Base-by-base conservation (phyloP, 2,113 vertebrate genomes). In the Sylvia atricapilla region DNA sequence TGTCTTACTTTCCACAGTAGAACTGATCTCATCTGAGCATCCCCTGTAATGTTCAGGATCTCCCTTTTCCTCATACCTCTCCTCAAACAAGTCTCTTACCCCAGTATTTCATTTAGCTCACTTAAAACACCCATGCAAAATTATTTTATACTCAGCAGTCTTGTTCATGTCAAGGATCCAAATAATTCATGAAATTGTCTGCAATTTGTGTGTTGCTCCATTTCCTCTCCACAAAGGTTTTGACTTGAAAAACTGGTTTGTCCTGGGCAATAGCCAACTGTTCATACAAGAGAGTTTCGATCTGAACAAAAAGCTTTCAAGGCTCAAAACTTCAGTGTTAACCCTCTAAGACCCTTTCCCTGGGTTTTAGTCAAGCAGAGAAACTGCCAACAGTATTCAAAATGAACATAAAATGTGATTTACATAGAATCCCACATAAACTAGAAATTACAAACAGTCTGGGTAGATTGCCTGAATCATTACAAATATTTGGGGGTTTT, bases 221-320 rank as follows among this genome's bases (percentile, higher is more conserved):
- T 70, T 95, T 94, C 88, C 93, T 69, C 83, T 70, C 24, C 76
- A 84, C 94, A 92, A 59, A 92, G 81, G 72, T 87, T 63, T 44
- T 84, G 73, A 95, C 93, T 92, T 84, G 96, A 94, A 96, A 94
- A 96, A 97, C 95, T 90, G 87, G 94, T 95, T 95, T 89, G 83
- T 50, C 72, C 95, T 95, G 94, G 77, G 76, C 56, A 44, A 87
- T 23, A 84, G 94, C 94, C 96, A 97, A 89, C 33, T 44, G 64
- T 39, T 95, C 80, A 88, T 74, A 74, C 50, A 87, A 92, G 80
- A 63, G 70, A 77, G 60, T 78, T 91, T 95, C 39, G 33, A 87
- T 63, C 69, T 15, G 43, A 94, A 93, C 80, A 93, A 92, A 95
- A 64, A 93, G 55, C 64, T 95, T 86, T 83, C 76, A 83, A 58